Base-by-base conservation (phyloP, 2,888 invertebrate species). In the Trimorus sp. region DNA sequence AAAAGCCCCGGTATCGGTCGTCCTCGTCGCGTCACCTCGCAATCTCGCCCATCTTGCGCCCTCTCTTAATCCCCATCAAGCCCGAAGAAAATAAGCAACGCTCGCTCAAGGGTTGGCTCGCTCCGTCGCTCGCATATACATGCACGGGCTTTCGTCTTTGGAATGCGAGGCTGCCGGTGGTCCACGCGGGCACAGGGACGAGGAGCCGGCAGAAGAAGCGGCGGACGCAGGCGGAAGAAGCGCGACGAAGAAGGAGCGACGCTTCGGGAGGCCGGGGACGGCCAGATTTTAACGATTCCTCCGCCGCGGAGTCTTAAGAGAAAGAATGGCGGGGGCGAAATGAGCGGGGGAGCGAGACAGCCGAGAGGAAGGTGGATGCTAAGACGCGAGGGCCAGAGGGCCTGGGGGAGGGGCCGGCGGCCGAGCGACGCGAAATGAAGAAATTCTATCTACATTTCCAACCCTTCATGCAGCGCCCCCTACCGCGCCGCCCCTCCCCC, bases 371-470 rank as follows among this genome's bases (percentile, higher is more conserved):
- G 79, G 65, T 90, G 90, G 91, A 90, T 91, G 77, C 58, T 70
- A 90, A 91, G 89, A 90, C 90, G 91, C 89, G 90, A 90, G 91
- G 92, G 86, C 88, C 89, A 91, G 88, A 86, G 89, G 85, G 87
- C 82, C 84, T 82, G 86, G 85, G 84, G 84, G 89, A 85, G 71
- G 79, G 73, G 77, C 80, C 70, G 85, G 76, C 84, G 85, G 87
- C 87, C 88, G 92, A 92, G 89, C 90, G 91, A 91, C 90, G 92
- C 92, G 92, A 93, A 93, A 93, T 93, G 93, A 93, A 93, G 93
- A 93, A 93, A 93, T 93, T 93, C 93, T 93, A 93, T 93, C 93
- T 93, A 93, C 93, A 93, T 93, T 93, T 93, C 92, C 93, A 92
- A 92, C 91, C 91, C 91, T 91, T 91, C 91, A 90, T 90, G 90